These are phyloP conservation scores for Paralichthys olivaceus DNA, from an alignment of 2,113 vertebrate species.

Conservation along the genomic window DNA sequence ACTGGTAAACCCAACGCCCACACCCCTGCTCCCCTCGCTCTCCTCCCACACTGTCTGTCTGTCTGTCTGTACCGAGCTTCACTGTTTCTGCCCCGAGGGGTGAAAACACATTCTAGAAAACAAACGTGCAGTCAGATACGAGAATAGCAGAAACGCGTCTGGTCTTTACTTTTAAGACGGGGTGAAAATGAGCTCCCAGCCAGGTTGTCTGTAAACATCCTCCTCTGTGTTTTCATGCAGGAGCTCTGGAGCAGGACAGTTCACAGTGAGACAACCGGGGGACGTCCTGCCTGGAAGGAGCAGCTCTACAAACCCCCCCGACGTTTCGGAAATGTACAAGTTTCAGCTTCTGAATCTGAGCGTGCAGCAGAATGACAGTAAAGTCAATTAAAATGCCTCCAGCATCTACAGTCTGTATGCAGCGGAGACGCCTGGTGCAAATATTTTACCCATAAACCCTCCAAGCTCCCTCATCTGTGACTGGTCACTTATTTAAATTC, in stretches of 20 bases:
- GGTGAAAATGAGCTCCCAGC: slow-evolving; percentile 35
- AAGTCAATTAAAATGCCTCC: no score
- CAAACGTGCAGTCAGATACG: slow-evolving; percentile 15
- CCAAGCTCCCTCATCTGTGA: background rate
- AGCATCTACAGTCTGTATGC: background rate
- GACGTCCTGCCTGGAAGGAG: no score
- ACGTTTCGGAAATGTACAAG: no score
- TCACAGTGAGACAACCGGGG: no score
- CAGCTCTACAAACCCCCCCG: no score
- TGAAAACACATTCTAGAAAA: slow-evolving; percentile 13
- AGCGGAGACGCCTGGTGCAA: background rate
- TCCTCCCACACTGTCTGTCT: slow-evolving; percentile 56
- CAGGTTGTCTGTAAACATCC: slow-evolving; percentile 49
- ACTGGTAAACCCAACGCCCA: slow-evolving; percentile 57
- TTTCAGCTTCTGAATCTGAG: no score
- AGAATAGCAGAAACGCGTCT: slow-evolving; percentile 44
- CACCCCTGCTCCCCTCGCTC: slow-evolving; percentile 2
- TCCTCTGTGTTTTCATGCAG: background rate
- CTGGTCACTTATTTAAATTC: background rate
- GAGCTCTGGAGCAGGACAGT: no score
- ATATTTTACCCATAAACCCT: background rate
- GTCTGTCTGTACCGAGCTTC: slow-evolving; percentile 26
- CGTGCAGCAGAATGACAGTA: no score
- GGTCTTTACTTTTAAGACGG: slow-evolving; percentile 51
- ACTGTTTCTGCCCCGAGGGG: slow-evolving; percentile 23